Conservation (phyloP, 2,888 invertebrate species). For the Alentia gelatinosa region DNA sequence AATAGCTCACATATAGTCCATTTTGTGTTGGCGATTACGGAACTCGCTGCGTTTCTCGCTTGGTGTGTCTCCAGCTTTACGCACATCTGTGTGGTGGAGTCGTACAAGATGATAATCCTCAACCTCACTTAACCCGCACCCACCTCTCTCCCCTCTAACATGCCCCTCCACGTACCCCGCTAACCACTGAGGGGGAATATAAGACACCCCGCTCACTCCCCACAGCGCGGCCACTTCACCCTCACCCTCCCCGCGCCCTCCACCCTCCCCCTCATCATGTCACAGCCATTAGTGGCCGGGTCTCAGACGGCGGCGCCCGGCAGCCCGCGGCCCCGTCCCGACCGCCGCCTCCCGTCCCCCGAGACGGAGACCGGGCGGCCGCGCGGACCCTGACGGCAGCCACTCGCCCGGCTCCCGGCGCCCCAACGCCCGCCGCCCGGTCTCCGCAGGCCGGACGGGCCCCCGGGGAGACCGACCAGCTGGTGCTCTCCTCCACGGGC, state of each 20-base stretch:
- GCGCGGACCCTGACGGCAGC: not conserved
- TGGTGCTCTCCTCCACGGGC: not conserved
- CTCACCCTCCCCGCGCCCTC: too few relatives aligned
- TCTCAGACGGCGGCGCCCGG: not conserved
- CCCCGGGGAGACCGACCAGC: not conserved
- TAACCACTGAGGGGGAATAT: too few relatives aligned
- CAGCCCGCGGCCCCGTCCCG: not conserved
- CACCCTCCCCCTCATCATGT: not conserved
- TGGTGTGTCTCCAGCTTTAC: too few relatives aligned
- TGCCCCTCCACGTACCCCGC: too few relatives aligned
- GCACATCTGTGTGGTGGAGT: too few relatives aligned
- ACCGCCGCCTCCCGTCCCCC: not conserved
- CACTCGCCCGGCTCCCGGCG: not conserved
- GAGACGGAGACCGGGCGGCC: not conserved
- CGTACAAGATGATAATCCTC: too few relatives aligned
- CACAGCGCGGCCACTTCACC: not conserved
- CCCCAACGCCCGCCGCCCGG: not conserved
- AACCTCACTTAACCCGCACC: too few relatives aligned
- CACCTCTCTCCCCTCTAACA: too few relatives aligned
- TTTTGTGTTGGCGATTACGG: too few relatives aligned
- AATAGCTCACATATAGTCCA: too few relatives aligned
- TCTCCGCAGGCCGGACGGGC: not conserved
- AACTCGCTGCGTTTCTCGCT: too few relatives aligned
- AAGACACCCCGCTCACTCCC: too few relatives aligned
- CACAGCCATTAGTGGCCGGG: not conserved